phyloP scores from a whole-genome alignment of 1,140 invertebrate genomes.

The Procambarus virginalis region DNA sequence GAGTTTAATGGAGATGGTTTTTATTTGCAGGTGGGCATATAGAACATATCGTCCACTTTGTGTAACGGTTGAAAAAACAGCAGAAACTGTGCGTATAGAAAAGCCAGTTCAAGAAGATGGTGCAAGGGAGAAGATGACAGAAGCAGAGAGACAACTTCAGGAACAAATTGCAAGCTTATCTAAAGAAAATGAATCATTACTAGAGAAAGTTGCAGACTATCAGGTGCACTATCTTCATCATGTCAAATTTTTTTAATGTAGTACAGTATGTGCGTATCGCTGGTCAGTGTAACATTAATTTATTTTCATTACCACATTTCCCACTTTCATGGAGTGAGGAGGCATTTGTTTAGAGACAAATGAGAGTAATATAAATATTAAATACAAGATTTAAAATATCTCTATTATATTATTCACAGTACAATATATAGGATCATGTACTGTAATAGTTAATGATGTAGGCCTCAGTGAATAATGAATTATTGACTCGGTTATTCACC shows the following conservation, averaged over 20 bases:
- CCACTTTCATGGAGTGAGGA: no score
- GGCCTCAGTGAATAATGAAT: no score
- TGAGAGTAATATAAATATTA: no score
- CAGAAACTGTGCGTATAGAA: background rate
- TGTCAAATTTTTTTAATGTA: background rate
- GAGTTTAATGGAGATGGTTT: background rate
- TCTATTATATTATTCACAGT: no score
- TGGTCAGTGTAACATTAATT: no score
- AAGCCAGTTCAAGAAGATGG: conserved; percentile 2
- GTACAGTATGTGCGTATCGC: no score
- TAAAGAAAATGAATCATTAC: conserved; percentile 29
- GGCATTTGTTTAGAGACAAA: no score
- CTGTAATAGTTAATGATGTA: no score
- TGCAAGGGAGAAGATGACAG: background rate
- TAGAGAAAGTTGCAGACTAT: conserved; percentile 22
- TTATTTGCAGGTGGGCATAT: conserved; percentile 27
- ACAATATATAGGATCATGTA: no score
- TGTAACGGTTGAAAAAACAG: conserved; percentile 16
- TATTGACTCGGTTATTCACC: no score
- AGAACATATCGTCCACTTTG: conserved; percentile 8
- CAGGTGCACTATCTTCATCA: background rate
- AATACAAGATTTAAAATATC: no score
- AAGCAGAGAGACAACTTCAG: conserved; percentile 10
- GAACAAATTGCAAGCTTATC: conserved; percentile 20
- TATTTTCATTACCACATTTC: no score